These are phyloP conservation scores for Calameuta pallipes DNA, from an alignment of 2,888 invertebrate genomes.

Conservation along the genomic window DNA sequence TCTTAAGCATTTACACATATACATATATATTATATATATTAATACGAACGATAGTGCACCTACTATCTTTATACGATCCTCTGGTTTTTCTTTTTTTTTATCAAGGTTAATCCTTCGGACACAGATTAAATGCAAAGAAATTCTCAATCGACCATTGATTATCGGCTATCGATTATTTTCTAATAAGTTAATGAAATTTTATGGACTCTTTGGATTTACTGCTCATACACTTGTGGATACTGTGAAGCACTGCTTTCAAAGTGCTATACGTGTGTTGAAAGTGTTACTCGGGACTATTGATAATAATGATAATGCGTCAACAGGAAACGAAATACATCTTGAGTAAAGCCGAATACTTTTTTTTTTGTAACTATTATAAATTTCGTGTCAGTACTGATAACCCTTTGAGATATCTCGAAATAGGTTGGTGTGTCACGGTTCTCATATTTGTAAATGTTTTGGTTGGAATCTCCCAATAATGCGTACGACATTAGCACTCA, in stretches of 20 bases:
- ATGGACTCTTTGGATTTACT: background rate
- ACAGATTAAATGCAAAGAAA: background rate
- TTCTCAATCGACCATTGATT: background rate
- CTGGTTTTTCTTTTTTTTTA: background rate
- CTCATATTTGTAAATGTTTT: background rate
- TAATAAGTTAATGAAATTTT: background rate
- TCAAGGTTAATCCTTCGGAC: background rate
- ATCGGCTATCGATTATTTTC: background rate
- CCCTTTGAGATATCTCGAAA: background rate
- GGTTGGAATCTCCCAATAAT: background rate
- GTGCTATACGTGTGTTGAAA: background rate
- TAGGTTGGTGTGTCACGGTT: background rate
- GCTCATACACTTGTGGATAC: background rate
- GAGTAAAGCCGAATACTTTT: background rate
- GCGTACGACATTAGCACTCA: background rate
- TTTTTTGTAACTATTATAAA: background rate
- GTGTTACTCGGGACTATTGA: background rate
- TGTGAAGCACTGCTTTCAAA: background rate
- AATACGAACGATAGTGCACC: background rate
- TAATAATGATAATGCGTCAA: background rate
- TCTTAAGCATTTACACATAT: background rate
- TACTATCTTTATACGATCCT: background rate
- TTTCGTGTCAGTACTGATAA: background rate
- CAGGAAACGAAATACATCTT: background rate
- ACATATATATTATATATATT: background rate